Conservation (phyloP, 2,113 vertebrate species). For the Peromyscus leucopus region DNA sequence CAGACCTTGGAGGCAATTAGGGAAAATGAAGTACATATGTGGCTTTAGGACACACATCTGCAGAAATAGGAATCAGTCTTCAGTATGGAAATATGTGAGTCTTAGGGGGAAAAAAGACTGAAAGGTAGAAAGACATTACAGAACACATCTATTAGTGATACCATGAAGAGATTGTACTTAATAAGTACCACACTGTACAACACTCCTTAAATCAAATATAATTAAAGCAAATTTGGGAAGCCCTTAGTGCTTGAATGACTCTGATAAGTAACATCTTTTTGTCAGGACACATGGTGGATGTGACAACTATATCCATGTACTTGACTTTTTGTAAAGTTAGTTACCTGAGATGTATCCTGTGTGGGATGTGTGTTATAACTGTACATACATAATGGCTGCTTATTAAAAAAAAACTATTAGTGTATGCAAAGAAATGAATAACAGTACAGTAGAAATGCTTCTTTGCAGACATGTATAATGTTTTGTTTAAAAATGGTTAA, state of each 20-base stretch:
- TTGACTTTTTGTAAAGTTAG: background rate
- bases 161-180: background rate
- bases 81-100: background rate
- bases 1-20: background rate
- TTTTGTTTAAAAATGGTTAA: background rate
- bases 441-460: background rate
- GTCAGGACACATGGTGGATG: background rate
- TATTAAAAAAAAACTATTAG: background rate
- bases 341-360: background rate
- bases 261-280: background rate
- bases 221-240: background rate
- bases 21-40: background rate
- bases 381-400: background rate
- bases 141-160: background rate
- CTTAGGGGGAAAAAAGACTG: background rate
- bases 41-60: background rate
- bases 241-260: background rate
- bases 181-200: rapidly evolving
- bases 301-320: background rate
- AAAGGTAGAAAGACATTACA: background rate
- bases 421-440: background rate
- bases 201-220: background rate
- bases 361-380: background rate
- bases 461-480: background rate
- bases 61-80: background rate